Base-by-base conservation (phyloP, 2,797 vertebrate species). In the Sebastolobus alascanus region DNA sequence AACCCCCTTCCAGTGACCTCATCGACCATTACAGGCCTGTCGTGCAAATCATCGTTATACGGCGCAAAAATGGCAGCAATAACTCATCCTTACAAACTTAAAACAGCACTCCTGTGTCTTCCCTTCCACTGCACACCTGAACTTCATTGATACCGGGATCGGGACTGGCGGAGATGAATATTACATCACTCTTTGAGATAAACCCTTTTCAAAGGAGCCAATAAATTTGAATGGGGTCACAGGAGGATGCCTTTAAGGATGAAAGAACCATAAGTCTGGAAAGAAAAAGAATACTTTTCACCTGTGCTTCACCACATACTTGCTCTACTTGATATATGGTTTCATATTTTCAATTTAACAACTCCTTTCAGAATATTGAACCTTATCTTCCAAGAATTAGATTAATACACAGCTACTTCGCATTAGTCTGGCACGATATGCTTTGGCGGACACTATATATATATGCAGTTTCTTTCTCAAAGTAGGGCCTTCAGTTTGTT, bases 1-100 rank as follows among this genome's bases (percentile, higher is more conserved):
- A 87, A 85, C 73, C 80, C 54, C 70, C 69, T 76, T 46, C 82
- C 68, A 35, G 80, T 93, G 89, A 93, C 88, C 86, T 92, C 89
- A 89, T 81, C 63, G n/a, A 52, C 84, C 55, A 73, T 75, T 81
- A 75, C 77, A n/a, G 82, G 65, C 79, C 85, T 85, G 77, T 84
- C 87, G 70, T 87, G 85, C 86, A 91, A 93, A 89, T 89, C 91
- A 89, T 76, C 80, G 79, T 83, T 78, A 85, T 82, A 73, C 5
- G 1, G 72, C 12, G 6, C 50, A 88, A 63, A 85, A 81, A 85
- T 73, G 54, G 58, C 37, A 55, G 75, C 50, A 43, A 64, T 91
- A 87, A 85, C 65, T 90, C 82, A 88, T 82, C 70, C 56, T 13
- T 61, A 16, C 67, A 73, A 82, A 89, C 71, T 68, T 80, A 77